phyloP scores from a whole-genome alignment of 1,140 invertebrate species.

The Contarinia nasturtii region DNA sequence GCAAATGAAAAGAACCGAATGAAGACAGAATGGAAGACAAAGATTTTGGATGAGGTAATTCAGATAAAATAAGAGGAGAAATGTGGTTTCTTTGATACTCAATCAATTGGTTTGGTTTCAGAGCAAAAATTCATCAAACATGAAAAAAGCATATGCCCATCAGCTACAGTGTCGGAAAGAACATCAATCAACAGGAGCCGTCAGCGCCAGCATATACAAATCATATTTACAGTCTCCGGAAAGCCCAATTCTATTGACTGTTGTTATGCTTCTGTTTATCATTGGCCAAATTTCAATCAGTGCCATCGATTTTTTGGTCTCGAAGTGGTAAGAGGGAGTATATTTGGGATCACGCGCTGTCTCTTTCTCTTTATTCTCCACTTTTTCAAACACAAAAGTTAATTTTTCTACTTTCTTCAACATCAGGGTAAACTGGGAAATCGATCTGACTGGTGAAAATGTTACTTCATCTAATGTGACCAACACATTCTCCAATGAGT shows the following conservation, averaged over 20 bases:
- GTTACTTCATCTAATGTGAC: too few relatives aligned
- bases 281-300: conserved; percentile 24
- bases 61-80: too few relatives aligned
- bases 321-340: conserved; percentile 29
- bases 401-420: too few relatives aligned
- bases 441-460: neutral
- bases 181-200: conserved; percentile 21
- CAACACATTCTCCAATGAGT: neutral
- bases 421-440: conserved; percentile 1
- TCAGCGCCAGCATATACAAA: conserved; percentile 26
- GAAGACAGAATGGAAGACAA: too few relatives aligned
- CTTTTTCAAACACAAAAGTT: neutral
- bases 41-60: conserved; percentile 24
- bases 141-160: too few relatives aligned
- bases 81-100: too few relatives aligned
- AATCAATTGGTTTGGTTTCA: too few relatives aligned
- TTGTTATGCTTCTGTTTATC: conserved; percentile 28
- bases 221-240: conserved; percentile 34
- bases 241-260: conserved; percentile 22
- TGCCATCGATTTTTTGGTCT: conserved; percentile 30
- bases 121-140: too few relatives aligned
- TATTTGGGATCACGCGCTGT: too few relatives aligned
- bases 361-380: too few relatives aligned
- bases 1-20: conserved; percentile 17
- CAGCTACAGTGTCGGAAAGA: conserved; percentile 11